Evolutionary conservation across 1,140 invertebrate genomes (phyloP).

Genomic region (Hesperophylax magnus): DNA sequence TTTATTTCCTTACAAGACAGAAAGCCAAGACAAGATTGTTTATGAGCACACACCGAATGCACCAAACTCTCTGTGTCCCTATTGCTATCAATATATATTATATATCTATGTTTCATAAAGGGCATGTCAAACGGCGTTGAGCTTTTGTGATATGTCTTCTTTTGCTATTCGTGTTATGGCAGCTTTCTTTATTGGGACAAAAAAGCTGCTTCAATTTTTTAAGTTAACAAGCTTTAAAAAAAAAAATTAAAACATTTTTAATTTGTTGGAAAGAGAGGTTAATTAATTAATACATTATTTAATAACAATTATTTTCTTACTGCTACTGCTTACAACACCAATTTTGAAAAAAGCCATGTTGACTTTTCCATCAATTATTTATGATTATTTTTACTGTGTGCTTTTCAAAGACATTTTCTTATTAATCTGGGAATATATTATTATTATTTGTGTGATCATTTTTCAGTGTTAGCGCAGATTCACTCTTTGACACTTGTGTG

Average conservation of each 20-base stretch:
- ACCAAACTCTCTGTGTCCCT: conserved; percentile 47
- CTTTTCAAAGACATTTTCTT: not conserved
- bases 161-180: conserved; percentile 9
- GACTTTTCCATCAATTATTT: no score
- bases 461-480: no score
- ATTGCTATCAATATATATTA: not conserved
- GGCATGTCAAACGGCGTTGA: not conserved
- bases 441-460: no score
- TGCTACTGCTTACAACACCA: no score
- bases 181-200: not conserved
- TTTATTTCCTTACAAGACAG: conserved; percentile 54
- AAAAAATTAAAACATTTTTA: conserved; percentile 1
- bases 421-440: no score
- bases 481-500: no score
- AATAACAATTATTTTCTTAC: no score
- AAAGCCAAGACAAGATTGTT: conserved; percentile 58
- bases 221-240: not conserved
- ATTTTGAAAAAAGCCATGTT: no score
- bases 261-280: not conserved
- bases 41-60: conserved; percentile 52
- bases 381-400: not conserved
- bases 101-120: not conserved
- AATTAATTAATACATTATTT: no score
- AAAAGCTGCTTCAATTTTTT: not conserved
- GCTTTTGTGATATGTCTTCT: not conserved